Conservation (phyloP, 2,888 invertebrate species). For the Xestia sexstrigata region DNA sequence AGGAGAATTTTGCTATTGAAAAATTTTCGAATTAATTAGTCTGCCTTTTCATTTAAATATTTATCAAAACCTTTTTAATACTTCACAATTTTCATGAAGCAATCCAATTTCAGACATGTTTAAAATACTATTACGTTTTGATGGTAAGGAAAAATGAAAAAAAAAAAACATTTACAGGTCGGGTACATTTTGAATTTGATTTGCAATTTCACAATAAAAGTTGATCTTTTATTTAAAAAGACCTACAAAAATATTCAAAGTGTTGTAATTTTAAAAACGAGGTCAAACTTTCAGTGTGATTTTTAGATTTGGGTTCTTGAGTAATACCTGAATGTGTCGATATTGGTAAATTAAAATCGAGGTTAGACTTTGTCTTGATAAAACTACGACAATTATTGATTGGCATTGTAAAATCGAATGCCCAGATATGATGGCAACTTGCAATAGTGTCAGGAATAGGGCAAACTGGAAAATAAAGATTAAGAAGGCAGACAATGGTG, state of each 20-base stretch:
- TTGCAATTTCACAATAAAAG: conserved; percentile 37
- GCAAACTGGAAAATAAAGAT: background rate
- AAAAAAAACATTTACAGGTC: conserved; percentile 13
- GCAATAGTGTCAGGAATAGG: no score
- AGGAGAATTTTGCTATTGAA: background rate
- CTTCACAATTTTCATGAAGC: conserved; percentile 4
- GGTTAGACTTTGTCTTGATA: background rate
- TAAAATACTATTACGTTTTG: conserved; percentile 4
- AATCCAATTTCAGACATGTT: conserved; percentile 6
- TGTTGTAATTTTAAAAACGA: conserved; percentile 36
- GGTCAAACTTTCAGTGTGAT: conserved; percentile 32
- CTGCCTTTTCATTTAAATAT: background rate
- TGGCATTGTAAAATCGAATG: no score
- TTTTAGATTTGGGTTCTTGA: conserved; percentile 17
- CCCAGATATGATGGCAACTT: no score
- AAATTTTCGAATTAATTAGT: background rate
- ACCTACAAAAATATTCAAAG: conserved; percentile 20
- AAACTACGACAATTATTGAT: background rate
- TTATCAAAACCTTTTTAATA: background rate
- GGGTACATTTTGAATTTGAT: conserved; percentile 20
- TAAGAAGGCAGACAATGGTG: no score
- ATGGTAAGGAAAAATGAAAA: conserved; percentile 24
- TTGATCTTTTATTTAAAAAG: conserved; percentile 29
- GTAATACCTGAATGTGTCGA: conserved; percentile 9
- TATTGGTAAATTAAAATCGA: conserved; percentile 11